Evolutionary conservation across 2,113 vertebrate genomes (phyloP).

Genomic region (Pycnonotus jocosus): DNA sequence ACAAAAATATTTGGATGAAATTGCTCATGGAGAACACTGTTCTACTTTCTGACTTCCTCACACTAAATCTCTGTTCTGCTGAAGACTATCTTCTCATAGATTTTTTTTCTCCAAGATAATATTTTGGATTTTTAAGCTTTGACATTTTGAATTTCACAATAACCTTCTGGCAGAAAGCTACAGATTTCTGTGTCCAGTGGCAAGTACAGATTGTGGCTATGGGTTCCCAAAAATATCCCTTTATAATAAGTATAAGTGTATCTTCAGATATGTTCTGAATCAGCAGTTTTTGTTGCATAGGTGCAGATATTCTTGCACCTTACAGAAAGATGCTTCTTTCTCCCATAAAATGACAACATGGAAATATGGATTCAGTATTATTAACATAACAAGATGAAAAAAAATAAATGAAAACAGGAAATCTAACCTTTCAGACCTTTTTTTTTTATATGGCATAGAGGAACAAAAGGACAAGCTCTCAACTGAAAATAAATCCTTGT

Average conservation of each 20-base stretch:
- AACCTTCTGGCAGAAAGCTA: not conserved
- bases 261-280: not conserved
- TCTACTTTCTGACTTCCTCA: not conserved
- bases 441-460: not conserved
- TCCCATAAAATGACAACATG: not conserved
- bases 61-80: not conserved
- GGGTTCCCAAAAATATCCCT: not conserved
- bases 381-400: not conserved
- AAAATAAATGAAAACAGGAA: not conserved
- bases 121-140: not conserved
- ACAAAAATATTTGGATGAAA: not conserved
- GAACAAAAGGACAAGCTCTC: constrained; percentile 31
- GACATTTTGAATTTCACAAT: not conserved
- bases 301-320: not conserved
- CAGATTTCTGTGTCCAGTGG: not conserved
- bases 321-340: not conserved
- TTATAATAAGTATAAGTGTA: not conserved
- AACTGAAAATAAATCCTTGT: constrained; percentile 28
- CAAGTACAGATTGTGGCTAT: not conserved
- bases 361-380: not conserved
- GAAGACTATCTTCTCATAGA: not conserved
- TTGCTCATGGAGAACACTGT: not conserved
- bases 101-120: not conserved
- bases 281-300: not conserved
- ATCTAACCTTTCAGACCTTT: not conserved